These are phyloP conservation scores for Pseudopipra pipra DNA, from an alignment of 2,113 vertebrate genomes.

Conservation along the genomic window DNA sequence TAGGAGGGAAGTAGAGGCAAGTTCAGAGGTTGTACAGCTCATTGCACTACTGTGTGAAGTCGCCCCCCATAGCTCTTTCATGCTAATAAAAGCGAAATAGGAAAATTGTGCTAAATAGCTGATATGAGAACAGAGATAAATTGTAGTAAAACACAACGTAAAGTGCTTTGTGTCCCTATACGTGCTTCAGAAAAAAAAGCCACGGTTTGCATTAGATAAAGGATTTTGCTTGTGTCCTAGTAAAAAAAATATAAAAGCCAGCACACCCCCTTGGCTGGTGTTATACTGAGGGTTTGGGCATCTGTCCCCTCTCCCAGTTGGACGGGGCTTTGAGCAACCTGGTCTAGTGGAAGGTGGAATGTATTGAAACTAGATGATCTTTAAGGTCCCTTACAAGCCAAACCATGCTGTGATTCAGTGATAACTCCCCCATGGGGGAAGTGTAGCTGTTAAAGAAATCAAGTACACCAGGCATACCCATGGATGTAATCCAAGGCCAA, in stretches of 20 bases:
- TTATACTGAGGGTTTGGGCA: neutral
- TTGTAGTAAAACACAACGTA: accelerated
- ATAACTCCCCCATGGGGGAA: neutral
- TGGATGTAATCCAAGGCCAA: neutral
- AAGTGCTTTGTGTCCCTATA: neutral
- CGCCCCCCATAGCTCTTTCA: neutral
- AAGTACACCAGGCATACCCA: accelerated
- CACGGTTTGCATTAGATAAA: neutral
- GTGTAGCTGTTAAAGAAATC: neutral
- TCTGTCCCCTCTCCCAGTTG: neutral
- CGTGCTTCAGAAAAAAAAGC: neutral
- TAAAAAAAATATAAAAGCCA: neutral
- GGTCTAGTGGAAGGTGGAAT: neutral
- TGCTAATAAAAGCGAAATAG: neutral
- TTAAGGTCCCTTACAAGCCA: neutral
- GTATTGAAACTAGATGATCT: neutral
- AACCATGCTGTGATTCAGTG: neutral
- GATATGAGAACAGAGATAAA: neutral
- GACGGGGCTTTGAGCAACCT: neutral
- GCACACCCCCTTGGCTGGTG: accelerated
- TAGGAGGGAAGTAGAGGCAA: neutral
- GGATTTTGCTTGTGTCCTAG: neutral
- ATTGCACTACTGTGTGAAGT: neutral
- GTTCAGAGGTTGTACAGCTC: neutral
- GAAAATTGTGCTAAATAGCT: neutral